These are phyloP conservation scores for Elephantulus edwardii DNA, from an alignment of 2,113 vertebrate species.

Conservation along the genomic window DNA sequence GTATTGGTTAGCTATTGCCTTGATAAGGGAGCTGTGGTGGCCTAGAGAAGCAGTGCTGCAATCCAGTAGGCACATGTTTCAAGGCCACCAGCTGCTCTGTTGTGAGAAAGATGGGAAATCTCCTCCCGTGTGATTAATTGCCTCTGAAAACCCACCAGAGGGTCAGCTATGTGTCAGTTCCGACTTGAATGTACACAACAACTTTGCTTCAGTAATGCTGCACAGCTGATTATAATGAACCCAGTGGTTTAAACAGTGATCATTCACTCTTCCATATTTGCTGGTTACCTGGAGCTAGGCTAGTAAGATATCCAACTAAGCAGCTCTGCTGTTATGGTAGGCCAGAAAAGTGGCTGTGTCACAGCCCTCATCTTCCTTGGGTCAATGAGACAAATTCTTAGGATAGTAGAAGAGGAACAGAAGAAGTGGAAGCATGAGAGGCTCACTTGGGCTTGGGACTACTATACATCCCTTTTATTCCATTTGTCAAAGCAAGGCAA, in stretches of 20 bases:
- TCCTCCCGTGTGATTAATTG: too few relatives aligned
- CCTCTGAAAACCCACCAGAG: not conserved
- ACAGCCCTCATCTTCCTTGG: not conserved
- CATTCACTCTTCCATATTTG: too few relatives aligned
- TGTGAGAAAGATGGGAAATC: too few relatives aligned
- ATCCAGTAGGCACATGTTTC: too few relatives aligned
- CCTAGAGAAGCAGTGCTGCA: too few relatives aligned
- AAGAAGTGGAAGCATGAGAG: not conserved
- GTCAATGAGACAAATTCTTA: not conserved
- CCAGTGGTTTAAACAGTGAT: fast-evolving
- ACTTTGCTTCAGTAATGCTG: not conserved
- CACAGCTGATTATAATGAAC: too few relatives aligned
- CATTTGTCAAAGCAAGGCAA: not conserved
- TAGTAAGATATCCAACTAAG: too few relatives aligned
- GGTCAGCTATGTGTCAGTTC: not conserved
- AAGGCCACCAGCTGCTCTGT: too few relatives aligned
- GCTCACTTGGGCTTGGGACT: not conserved
- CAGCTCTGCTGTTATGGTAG: not conserved
- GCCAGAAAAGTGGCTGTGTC: too few relatives aligned
- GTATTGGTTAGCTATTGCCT: too few relatives aligned
- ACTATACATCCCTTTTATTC: not conserved
- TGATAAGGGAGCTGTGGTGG: too few relatives aligned
- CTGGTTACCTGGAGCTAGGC: not conserved
- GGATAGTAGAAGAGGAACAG: too few relatives aligned
- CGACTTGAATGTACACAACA: not conserved